Conservation (phyloP, 2,888 invertebrate genomes). For the Tenthredo mesomela region DNA sequence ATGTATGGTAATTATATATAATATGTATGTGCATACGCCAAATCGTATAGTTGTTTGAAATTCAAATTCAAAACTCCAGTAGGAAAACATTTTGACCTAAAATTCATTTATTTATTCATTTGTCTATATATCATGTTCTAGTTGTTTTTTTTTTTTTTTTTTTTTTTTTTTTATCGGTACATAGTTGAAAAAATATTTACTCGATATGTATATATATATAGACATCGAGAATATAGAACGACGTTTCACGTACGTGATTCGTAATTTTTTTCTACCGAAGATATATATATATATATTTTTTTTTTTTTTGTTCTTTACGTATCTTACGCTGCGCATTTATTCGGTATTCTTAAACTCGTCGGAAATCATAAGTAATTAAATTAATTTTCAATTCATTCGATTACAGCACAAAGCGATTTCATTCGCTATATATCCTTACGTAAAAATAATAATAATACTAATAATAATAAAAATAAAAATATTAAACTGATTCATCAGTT, state of each 20-base stretch:
- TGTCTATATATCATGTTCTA: background rate
- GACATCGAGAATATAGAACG: background rate
- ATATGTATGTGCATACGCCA: background rate
- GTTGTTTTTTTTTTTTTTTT: background rate
- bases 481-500: constrained; percentile 7
- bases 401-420: background rate
- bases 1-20: background rate
- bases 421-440: constrained; percentile 15
- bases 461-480: background rate
- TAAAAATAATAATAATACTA: background rate
- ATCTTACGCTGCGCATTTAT: constrained; percentile 10
- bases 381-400: constrained; percentile 2
- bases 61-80: background rate
- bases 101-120: background rate
- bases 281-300: too few relatives aligned
- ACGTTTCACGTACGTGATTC: background rate
- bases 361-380: constrained; percentile 17
- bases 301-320: background rate
- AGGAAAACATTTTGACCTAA: background rate
- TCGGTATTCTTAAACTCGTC: background rate
- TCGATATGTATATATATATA: background rate
- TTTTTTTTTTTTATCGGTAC: background rate
- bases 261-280: background rate
- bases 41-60: background rate
- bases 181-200: background rate